Conservation (phyloP, 2,113 vertebrate genomes). For the Zosterops pallidus region DNA sequence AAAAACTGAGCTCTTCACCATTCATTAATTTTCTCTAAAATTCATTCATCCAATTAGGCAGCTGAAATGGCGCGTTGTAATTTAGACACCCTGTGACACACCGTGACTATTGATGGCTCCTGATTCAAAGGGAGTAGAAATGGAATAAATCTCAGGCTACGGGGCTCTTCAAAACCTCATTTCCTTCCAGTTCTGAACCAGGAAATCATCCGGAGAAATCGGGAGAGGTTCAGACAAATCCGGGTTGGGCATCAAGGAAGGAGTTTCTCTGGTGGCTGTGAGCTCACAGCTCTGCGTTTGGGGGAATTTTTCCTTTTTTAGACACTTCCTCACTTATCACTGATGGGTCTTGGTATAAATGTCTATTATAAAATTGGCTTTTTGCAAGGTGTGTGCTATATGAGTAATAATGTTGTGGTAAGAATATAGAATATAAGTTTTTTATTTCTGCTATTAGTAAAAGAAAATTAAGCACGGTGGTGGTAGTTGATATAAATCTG, state of each 20-base stretch:
- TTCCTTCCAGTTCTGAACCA: background rate
- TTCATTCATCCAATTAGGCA: conserved; percentile 61
- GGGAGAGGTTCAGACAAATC: background rate
- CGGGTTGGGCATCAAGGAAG: background rate
- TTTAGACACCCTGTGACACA: conserved; percentile 38
- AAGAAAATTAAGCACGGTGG: too few relatives aligned
- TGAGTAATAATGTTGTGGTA: too few relatives aligned
- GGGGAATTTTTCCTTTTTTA: background rate
- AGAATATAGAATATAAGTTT: too few relatives aligned
- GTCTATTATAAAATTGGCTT: too few relatives aligned
- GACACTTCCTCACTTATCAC: rapidly evolving
- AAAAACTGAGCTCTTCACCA: conserved; percentile 4
- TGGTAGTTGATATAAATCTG: too few relatives aligned
- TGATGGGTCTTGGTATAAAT: too few relatives aligned
- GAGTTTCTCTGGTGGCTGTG: background rate
- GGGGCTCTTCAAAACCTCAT: background rate
- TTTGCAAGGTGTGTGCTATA: too few relatives aligned
- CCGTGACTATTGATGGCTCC: background rate
- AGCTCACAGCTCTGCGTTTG: background rate
- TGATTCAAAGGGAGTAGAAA: background rate
- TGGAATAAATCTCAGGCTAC: conserved; percentile 1
- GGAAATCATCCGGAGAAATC: background rate
- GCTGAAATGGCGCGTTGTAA: conserved; percentile 43
- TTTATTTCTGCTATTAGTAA: too few relatives aligned
- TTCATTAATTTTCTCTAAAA: conserved; percentile 59